Percentiles rank a stretch among this genome's conserved stretches.
phyloP scores from a whole-genome alignment of 2,113 vertebrate genomes.

The Tympanuchus pallidicinctus region DNA sequence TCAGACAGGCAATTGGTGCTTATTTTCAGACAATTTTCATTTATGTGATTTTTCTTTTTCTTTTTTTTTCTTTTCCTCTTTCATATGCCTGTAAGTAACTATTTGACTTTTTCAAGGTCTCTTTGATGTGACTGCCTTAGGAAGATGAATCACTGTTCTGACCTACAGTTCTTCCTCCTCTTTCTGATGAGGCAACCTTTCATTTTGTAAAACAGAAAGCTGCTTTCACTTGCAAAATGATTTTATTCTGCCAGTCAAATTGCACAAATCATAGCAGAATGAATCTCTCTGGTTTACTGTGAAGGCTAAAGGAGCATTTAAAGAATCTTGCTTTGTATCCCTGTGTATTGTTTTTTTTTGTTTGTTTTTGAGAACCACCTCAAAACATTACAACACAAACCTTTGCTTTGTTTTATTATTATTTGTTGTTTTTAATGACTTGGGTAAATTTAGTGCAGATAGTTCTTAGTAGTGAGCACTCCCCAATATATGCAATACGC shows the following conservation, averaged over 20 bases:
- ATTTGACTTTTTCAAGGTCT: constrained; percentile 42
- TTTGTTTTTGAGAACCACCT: not conserved
- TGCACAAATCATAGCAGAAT: not conserved
- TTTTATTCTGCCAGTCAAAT: constrained; percentile 41
- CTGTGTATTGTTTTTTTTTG: not conserved
- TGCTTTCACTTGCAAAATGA: constrained; percentile 62
- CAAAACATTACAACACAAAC: not conserved
- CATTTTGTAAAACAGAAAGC: constrained; percentile 43
- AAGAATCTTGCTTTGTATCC: constrained; percentile 5
- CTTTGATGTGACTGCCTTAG: constrained; percentile 6
- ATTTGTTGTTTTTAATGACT: not conserved
- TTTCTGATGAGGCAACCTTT: constrained; percentile 52
- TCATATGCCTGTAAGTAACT: not conserved
- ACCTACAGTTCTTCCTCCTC: constrained; percentile 31
- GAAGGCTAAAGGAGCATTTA: not conserved
- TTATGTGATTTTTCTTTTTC: constrained; percentile 14
- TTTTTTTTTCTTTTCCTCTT: not conserved
- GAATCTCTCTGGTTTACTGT: constrained; percentile 27
- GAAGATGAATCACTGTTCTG: constrained; percentile 59
- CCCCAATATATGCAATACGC: accelerated
- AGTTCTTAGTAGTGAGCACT: not conserved
- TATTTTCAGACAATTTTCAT: constrained; percentile 64
- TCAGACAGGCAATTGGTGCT: constrained; percentile 44
- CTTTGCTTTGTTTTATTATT: not conserved
- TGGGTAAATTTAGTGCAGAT: not conserved